Evolutionary conservation across 2,888 invertebrate species (phyloP).

Genomic region (Zele albiditarsus): DNA sequence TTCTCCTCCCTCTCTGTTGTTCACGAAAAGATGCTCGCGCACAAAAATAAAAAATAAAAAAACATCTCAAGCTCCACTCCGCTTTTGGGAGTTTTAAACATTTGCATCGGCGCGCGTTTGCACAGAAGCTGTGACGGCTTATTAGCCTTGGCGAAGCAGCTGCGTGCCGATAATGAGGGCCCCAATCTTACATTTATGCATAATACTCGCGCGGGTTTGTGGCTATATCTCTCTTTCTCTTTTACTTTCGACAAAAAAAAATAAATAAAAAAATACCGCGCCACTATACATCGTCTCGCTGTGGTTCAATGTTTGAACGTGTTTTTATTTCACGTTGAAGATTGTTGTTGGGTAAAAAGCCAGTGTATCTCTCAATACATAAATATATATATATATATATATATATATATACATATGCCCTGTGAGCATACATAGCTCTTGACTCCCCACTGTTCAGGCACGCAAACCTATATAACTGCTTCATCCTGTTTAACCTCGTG

Average conservation of each 20-base stretch:
- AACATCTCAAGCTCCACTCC: conserved; percentile 17
- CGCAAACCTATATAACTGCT: conserved; percentile 60
- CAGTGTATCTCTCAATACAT: conserved; percentile 3
- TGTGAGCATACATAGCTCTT: conserved; percentile 18
- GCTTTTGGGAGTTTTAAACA: conserved; percentile 40
- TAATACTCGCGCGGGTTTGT: conserved; percentile 54
- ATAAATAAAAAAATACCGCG: neutral
- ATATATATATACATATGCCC: conserved; percentile 32
- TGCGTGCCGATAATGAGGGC: conserved; percentile 69
- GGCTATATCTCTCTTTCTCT: conserved; percentile 34
- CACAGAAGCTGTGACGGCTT: conserved; percentile 70
- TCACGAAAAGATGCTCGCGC: neutral
- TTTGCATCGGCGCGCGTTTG: conserved; percentile 64
- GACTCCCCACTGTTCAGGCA: conserved; percentile 46
- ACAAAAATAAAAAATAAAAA: neutral
- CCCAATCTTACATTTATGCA: conserved; percentile 64
- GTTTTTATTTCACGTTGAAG: conserved; percentile 37
- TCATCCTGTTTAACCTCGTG: conserved; percentile 60
- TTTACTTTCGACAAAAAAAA: conserved; percentile 26
- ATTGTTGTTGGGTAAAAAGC: conserved; percentile 29
- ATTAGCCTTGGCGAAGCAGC: conserved; percentile 67
- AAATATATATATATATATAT: conserved; percentile 10
- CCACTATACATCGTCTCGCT: neutral
- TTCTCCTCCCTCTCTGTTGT: neutral
- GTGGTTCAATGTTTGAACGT: neutral